Conservation (phyloP, 2,888 invertebrate species). For the Helobdella robusta region DNA sequence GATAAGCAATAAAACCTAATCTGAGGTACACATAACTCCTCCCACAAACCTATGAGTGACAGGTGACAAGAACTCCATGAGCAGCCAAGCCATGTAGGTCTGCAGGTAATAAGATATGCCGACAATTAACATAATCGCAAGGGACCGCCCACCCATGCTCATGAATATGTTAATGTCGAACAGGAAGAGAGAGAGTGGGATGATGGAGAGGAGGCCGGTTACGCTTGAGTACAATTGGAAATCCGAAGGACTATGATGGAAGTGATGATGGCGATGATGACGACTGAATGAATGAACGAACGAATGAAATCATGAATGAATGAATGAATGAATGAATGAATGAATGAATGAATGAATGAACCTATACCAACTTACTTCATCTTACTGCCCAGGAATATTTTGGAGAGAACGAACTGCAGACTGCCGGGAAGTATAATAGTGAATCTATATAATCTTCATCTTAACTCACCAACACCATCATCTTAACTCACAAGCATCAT, state of each 20-base stretch:
- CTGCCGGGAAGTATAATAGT: no score
- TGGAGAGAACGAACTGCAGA: conserved; percentile 68
- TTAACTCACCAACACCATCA: no score
- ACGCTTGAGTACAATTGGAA: conserved; percentile 68
- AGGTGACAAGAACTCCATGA: conserved; percentile 70
- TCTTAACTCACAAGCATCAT: no score
- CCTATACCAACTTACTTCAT: conserved; percentile 59
- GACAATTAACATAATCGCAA: conserved; percentile 60
- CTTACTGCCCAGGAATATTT: conserved; percentile 65
- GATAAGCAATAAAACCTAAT: no score
- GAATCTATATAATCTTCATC: no score
- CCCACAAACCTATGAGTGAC: conserved; percentile 57
- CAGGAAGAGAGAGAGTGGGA: conserved; percentile 61
- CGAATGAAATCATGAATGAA: background rate
- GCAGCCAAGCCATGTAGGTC: conserved; percentile 68
- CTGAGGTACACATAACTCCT: no score
- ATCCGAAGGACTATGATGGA: conserved; percentile 59
- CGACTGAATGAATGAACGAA: background rate
- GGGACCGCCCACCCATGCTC: conserved; percentile 51
- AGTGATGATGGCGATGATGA: background rate
- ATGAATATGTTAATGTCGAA: conserved; percentile 56
- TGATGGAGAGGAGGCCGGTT: conserved; percentile 63
- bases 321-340: background rate
- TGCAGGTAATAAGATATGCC: conserved; percentile 70
- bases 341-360: background rate